phyloP scores from a whole-genome alignment of 2,888 invertebrate species.

The Cristatella mucedo region DNA sequence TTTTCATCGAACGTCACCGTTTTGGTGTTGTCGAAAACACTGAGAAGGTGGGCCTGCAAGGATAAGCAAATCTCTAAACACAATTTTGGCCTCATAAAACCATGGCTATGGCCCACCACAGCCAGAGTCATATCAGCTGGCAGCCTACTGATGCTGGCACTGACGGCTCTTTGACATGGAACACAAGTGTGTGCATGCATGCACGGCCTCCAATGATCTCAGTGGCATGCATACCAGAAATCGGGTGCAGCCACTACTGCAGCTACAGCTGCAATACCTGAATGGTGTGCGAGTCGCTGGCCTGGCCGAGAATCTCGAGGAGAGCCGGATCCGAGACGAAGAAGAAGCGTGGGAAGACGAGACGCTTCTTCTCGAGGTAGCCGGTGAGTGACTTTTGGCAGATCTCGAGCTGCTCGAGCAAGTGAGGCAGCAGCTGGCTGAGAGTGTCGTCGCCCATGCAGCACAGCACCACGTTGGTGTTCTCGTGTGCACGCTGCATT shows the following conservation, averaged over 20 bases:
- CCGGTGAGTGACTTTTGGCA: conserved; percentile 93
- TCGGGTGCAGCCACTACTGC: too few relatives aligned
- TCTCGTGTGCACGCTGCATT: conserved; percentile 89
- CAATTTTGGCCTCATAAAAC: too few relatives aligned
- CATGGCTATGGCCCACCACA: neutral
- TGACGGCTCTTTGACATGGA: too few relatives aligned
- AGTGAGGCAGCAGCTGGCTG: conserved; percentile 73
- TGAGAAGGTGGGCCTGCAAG: conserved; percentile 69
- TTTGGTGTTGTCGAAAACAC: conserved; percentile 87
- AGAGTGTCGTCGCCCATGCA: conserved; percentile 88
- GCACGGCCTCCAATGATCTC: too few relatives aligned
- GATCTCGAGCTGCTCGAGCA: conserved; percentile 84
- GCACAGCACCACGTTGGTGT: conserved; percentile 82
- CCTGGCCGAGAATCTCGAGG: conserved; percentile 40
- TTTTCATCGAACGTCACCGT: conserved; percentile 80
- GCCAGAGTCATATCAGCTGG: too few relatives aligned
- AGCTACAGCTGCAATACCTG: conserved; percentile 23
- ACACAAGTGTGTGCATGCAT: too few relatives aligned
- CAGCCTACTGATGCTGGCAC: too few relatives aligned
- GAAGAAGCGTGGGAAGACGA: conserved; percentile 38
- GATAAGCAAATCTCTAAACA: neutral
- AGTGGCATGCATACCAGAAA: too few relatives aligned
- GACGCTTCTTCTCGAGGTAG: conserved; percentile 38
- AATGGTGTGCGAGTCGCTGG: conserved; percentile 40
- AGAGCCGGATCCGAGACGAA: conserved; percentile 40